Evolutionary conservation across 35 echinoderm and acorn worm genomes (phyloP), one percentile per base, ranked within the genome.

Genomic region (Anneissia japonica): DNA sequence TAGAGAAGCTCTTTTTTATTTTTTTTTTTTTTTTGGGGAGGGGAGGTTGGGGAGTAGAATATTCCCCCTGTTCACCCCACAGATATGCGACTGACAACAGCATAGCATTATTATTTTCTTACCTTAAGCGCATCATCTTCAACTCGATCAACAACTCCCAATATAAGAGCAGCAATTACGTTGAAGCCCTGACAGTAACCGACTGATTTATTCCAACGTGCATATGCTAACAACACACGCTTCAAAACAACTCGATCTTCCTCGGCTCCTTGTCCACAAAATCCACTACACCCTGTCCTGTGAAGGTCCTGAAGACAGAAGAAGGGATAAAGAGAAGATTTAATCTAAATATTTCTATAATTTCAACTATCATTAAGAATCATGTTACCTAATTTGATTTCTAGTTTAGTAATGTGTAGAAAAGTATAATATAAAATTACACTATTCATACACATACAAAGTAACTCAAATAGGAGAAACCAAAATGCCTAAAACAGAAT

Each of bases 181-280:
- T 99, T 99, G 89, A 99, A 99, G 7, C 96, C 96, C 38, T 99
- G 96, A 39, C 96, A 99, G 87, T 99, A 99, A 0, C 96, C 96
- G 0, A 99, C 96, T 37, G 96, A 88, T 82, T 99, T 99, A 33
- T 99, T 99, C 96, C 96, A 99, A 17, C 96, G 79, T 19, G 96
- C 96, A 46, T 99, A 99, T 0, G 96, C 96, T 34, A 99, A 74
- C 21, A 99, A 83, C 28, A 99, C 96, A 31, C 96, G 74, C 83
- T 97, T 99, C 0, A 94, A 74, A 11, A 99, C 96, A 0, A 99
- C 96, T 37, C 96, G 19, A 75, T 99, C 96, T 17, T 99, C 96
- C 72, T 99, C 96, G 10, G 96, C 96, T 34, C 83, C 96, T 41
- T 89, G 89, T 0, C 96, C 96, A 87, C 96, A 99, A 87, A 99